Evolutionary conservation across 2,797 vertebrate species (phyloP).

Genomic region (Sebastes vulpes): DNA sequence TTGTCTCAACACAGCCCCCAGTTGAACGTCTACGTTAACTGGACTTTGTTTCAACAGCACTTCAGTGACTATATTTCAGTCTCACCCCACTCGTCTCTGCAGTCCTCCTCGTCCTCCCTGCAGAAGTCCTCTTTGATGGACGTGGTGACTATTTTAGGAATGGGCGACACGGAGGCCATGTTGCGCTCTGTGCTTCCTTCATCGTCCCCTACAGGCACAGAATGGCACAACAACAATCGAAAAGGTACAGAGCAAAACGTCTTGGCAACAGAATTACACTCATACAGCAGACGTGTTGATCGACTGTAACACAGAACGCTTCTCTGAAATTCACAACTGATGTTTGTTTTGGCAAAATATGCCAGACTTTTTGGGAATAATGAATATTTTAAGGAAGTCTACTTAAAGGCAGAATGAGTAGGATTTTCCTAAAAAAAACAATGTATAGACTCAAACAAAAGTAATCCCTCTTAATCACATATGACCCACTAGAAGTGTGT

Average conservation of each 20-base stretch:
- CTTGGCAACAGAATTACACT: not conserved
- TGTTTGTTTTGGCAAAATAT: not conserved
- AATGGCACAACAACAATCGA: not conserved
- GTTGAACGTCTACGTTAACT: not conserved
- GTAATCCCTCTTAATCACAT: not conserved
- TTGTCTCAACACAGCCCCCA: too few species aligned
- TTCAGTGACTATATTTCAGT: not conserved
- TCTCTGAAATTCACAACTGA: not conserved
- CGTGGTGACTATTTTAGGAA: constrained; percentile 84
- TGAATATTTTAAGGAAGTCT: not conserved
- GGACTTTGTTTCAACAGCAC: not conserved
- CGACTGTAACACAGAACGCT: not conserved
- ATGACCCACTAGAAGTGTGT: too few species aligned
- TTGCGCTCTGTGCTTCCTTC: constrained; percentile 71
- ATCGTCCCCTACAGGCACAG: constrained; percentile 15
- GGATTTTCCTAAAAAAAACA: not conserved
- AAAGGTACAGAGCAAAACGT: not conserved
- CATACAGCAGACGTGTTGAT: not conserved
- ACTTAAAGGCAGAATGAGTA: not conserved
- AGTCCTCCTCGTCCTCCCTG: constrained; percentile 66
- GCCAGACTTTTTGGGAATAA: not conserved
- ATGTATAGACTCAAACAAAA: not conserved
- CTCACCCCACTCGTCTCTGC: constrained; percentile 78
- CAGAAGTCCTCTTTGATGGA: constrained; percentile 81
- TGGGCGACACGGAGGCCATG: constrained; percentile 74